Evolutionary conservation across 2,888 invertebrate genomes (phyloP).

Genomic region (Drosophila fulvimacula): DNA sequence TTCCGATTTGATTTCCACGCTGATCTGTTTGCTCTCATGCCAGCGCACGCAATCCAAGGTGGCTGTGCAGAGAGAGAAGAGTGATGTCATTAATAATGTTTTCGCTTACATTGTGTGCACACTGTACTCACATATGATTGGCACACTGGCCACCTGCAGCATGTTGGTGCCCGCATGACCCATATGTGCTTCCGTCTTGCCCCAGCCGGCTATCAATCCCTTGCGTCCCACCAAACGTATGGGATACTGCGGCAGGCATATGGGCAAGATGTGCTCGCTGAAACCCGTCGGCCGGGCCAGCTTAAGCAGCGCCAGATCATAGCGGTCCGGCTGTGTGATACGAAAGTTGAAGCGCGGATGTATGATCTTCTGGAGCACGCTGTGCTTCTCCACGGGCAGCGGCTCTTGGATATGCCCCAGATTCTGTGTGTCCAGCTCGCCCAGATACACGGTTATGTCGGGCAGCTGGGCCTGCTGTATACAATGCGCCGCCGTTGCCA

Average conservation of each 20-base stretch:
- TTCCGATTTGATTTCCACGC: constrained; percentile 90
- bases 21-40: constrained; percentile 92
- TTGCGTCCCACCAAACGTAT: constrained; percentile 86
- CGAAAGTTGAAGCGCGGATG: constrained; percentile 93
- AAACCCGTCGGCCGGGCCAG: constrained; percentile 88
- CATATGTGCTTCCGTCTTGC: constrained; percentile 90
- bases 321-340: constrained; percentile 93
- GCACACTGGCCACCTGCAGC: constrained; percentile 92
- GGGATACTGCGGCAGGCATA: constrained; percentile 89
- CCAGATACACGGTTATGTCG: constrained; percentile 91
- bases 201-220: constrained; percentile 93
- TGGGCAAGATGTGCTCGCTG: constrained; percentile 89
- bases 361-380: constrained; percentile 90
- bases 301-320: constrained; percentile 91
- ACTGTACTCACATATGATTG: constrained; percentile 89
- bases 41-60: constrained; percentile 91
- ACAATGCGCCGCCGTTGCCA: constrained; percentile 94
- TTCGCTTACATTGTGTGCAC: not conserved
- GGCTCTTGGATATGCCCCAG: constrained; percentile 88
- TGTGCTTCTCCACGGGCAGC: constrained; percentile 88
- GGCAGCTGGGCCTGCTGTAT: constrained; percentile 90
- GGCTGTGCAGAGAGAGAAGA: constrained; percentile 84
- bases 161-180: constrained; percentile 92
- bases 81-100: not conserved
- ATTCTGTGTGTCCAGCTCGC: constrained; percentile 92